Base-by-base conservation (phyloP, 1,140 invertebrate genomes). In the Halictus rubicundus region DNA sequence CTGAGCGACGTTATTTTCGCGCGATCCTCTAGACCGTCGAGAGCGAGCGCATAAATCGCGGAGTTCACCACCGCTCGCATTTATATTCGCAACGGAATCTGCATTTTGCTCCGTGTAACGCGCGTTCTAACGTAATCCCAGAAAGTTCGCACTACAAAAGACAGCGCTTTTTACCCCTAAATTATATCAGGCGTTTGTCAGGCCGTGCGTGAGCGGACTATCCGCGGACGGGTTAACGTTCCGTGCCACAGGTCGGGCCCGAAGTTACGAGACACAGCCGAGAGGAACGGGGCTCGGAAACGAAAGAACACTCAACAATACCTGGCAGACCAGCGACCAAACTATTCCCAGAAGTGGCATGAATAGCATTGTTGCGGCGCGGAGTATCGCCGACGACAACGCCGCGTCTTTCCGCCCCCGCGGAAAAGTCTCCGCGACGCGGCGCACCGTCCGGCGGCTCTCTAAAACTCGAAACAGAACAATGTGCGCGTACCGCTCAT, bases 311-410 rank as follows among this genome's bases (percentile, higher is more conserved):
- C 21, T n/a, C 37, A 65, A 65, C 76, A 78, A 78, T 63, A 42
- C 60, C 14, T 59, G 54, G 69, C 37, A 27, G 69, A 9, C 23
- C 63, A 25, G 63, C 63, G 32, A 78, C 69, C 46, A 69, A 79
- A 79, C 76, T 82, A 79, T 82, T 79, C 76, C 52, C 80, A 68
- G 64, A 73, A 79, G 80, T 79, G 57, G 57, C 68, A 57, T 69
- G 76, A 82, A 82, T 79, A 59, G 69, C 69, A 68, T 73, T 73
- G 80, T 81, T 70, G 75, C 74, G 79, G 68, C 59, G 49, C 37
- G 39, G 23, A 12, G 42, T 14, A 46, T 14, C 27, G 39, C 39
- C 61, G 54, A 52, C 32, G 64, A 25, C 52, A 49, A 16, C 54
- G 54, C 21, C 63, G 42, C 42, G 49, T 63, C 72, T 68, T 70